Evolutionary conservation across 37 sponge, comb jelly and placozoan species (phyloP).

Genomic region (Beroe ovata): DNA sequence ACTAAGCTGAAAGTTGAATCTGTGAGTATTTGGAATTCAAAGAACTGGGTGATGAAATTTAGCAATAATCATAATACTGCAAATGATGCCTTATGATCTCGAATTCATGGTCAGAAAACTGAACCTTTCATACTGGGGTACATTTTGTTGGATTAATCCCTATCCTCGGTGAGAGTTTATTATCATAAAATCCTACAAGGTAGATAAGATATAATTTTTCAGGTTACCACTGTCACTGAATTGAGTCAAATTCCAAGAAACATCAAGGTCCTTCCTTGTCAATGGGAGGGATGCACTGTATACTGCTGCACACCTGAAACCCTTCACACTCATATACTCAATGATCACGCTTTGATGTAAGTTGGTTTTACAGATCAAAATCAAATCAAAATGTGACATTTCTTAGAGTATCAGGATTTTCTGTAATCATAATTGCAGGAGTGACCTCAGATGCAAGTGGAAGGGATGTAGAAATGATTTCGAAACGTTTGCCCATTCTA

Average conservation of each 20-base stretch:
- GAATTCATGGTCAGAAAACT: no score
- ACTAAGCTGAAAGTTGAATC: no score
- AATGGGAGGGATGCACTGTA: background rate
- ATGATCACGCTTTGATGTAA: background rate
- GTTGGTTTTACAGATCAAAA: background rate
- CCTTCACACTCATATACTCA: constrained; percentile 17
- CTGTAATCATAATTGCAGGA: background rate
- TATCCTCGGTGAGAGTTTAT: no score
- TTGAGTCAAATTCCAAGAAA: background rate
- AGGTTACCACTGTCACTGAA: constrained; percentile 13
- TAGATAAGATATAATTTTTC: background rate
- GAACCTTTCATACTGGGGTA: no score
- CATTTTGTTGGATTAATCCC: no score
- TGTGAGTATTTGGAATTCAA: no score
- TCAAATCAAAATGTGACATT: no score
- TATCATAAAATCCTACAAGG: no score
- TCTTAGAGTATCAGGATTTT: background rate
- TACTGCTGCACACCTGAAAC: constrained; percentile 9
- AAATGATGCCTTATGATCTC: no score
- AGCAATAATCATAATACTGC: no score
- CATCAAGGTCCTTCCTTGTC: constrained; percentile 27
- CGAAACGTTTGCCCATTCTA: no score
- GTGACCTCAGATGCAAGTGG: background rate
- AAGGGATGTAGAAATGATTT: background rate
- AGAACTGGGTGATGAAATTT: no score